A percentile compares a stretch with the other conserved stretches of the same genome.
These are phyloP conservation scores for Protobothrops flavoviridis DNA, from an alignment of 2,113 vertebrate genomes.

Conservation along the genomic window DNA sequence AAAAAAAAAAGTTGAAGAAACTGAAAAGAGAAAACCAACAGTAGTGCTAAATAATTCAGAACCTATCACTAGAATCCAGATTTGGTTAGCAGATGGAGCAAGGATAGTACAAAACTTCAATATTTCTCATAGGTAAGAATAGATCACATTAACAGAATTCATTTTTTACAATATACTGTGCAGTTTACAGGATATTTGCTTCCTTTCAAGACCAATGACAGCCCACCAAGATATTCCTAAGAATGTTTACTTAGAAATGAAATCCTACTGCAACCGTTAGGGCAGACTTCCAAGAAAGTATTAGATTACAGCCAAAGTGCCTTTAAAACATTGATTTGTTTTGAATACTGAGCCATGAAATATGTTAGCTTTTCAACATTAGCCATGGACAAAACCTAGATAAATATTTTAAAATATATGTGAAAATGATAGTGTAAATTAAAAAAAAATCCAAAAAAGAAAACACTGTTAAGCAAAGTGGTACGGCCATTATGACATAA, in stretches of 20 bases:
- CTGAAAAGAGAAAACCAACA: constrained; percentile 73
- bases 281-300: background rate
- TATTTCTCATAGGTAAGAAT: constrained; percentile 84
- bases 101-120: constrained; percentile 94
- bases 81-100: constrained; percentile 93
- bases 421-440: background rate
- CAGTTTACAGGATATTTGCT: background rate
- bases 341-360: background rate
- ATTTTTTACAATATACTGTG: background rate
- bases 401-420: background rate
- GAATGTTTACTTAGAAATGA: background rate
- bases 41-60: constrained; percentile 84
- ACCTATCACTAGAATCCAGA: constrained; percentile 88
- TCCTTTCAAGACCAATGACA: background rate
- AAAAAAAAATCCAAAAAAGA: background rate
- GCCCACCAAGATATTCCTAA: background rate
- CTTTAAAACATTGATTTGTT: background rate
- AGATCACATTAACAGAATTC: background rate
- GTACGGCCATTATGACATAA: background rate
- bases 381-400: background rate
- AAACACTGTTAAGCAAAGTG: background rate
- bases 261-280: background rate
- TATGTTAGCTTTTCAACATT: background rate
- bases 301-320: background rate
- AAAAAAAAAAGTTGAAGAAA: constrained; percentile 76